These are phyloP conservation scores for Andinoacara biseriatus DNA, from an alignment of 2,113 vertebrate species.

Conservation along the genomic window DNA sequence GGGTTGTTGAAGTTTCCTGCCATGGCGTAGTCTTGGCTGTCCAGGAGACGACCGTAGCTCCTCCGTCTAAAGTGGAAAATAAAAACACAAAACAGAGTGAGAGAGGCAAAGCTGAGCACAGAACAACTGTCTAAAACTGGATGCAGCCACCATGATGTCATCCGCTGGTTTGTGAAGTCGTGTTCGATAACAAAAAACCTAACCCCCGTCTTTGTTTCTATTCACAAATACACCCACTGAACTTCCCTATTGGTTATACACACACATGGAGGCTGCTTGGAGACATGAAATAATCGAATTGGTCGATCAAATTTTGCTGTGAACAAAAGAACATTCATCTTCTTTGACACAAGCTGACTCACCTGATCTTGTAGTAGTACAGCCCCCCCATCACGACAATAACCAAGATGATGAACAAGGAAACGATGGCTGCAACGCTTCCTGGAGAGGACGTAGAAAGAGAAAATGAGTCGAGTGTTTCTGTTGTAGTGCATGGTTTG, in stretches of 20 bases:
- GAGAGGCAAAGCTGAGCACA: background rate
- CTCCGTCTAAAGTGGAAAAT: constrained; percentile 76
- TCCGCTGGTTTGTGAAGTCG: no score
- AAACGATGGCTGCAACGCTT: constrained; percentile 53
- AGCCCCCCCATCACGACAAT: constrained; percentile 52
- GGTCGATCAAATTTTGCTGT: background rate
- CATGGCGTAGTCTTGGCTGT: constrained; percentile 79
- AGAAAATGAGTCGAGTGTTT: background rate
- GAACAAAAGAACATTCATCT: background rate
- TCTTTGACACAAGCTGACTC: constrained; percentile 30
- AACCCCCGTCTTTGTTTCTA: no score
- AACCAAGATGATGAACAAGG: constrained; percentile 29
- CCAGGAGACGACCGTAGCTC: constrained; percentile 85
- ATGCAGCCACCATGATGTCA: no score
- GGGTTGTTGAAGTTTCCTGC: constrained; percentile 86
- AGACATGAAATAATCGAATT: background rate
- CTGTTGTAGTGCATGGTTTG: background rate
- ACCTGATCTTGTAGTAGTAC: constrained; percentile 70
- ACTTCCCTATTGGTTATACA: background rate
- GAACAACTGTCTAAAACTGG: no score
- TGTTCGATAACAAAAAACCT: no score
- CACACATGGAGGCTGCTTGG: background rate
- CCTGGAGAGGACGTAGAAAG: constrained; percentile 47
- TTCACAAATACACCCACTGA: no score
- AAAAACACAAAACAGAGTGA: background rate